phyloP scores from a whole-genome alignment of 92 coral and sea anemone genomes.

The Scolanthus callimorphus region DNA sequence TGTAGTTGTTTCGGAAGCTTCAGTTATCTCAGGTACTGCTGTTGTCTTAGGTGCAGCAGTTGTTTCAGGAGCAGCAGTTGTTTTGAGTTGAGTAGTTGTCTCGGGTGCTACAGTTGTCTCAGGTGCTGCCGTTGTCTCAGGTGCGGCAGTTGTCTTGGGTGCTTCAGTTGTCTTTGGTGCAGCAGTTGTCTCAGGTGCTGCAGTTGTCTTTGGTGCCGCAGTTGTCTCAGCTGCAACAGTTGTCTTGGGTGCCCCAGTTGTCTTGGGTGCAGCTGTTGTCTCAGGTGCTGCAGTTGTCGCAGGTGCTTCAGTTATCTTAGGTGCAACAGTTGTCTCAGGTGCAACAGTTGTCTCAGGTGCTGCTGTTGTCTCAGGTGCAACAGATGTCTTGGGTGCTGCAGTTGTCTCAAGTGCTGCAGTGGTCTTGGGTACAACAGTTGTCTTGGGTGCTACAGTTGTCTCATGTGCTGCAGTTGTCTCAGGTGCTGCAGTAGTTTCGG shows the following conservation, averaged over 20 bases:
- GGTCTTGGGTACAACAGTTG: too few species aligned
- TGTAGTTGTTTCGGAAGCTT: too few species aligned
- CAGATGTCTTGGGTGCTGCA: neutral
- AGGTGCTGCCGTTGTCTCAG: too few species aligned
- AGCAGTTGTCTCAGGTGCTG: slow-evolving; percentile 2
- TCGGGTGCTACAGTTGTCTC: too few species aligned
- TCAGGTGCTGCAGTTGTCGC: slow-evolving; percentile 4
- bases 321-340: neutral
- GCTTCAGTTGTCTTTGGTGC: neutral
- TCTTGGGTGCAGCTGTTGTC: slow-evolving; percentile 12
- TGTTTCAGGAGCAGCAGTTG: too few species aligned
- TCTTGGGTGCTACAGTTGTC: neutral
- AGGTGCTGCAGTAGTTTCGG: slow-evolving; percentile 7
- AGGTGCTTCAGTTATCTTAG: slow-evolving; percentile 5
- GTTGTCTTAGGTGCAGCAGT: too few species aligned
- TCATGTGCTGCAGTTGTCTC: neutral
- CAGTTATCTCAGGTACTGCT: too few species aligned
- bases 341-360: neutral
- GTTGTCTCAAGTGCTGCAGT: too few species aligned
- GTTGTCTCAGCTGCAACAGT: neutral
- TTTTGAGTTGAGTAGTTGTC: too few species aligned
- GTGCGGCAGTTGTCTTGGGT: too few species aligned
- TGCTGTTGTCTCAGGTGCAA: neutral
- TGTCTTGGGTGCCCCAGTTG: slow-evolving; percentile 3
- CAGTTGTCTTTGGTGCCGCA: slow-evolving; percentile 8